Percentiles rank a stretch among this genome's conserved stretches.
Conservation (phyloP, 2,797 vertebrate species). For the Falco biarmicus region DNA sequence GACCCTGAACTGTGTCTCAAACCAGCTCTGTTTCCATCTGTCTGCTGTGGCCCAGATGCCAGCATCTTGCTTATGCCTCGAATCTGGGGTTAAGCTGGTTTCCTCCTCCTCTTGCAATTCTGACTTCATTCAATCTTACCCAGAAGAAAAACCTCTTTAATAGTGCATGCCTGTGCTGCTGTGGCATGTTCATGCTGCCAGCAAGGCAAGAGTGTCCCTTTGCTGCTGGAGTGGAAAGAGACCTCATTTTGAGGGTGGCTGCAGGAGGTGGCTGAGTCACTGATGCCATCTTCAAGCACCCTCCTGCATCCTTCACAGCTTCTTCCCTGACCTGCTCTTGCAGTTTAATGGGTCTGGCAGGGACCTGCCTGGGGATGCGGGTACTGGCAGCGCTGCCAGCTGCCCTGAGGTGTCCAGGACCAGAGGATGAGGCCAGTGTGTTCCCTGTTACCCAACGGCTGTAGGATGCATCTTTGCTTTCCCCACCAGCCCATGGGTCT, state of each 20-base stretch:
- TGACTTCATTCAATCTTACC: neutral
- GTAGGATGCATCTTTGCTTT: neutral
- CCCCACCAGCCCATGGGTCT: neutral
- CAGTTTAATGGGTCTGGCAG: neutral
- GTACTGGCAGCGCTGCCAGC: neutral
- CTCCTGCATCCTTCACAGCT: neutral
- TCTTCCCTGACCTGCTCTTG: neutral
- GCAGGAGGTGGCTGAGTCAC: neutral
- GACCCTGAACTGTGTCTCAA: neutral
- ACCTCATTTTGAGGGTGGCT: neutral
- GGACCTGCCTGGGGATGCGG: neutral
- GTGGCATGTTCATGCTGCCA: neutral
- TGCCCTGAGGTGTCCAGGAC: neutral
- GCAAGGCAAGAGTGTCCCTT: neutral
- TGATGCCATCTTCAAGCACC: neutral
- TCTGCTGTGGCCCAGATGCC: neutral
- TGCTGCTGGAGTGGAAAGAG: neutral
- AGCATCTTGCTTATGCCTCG: rapidly evolving
- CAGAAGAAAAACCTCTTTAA: neutral
- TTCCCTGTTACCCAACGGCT: neutral
- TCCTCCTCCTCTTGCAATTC: neutral
- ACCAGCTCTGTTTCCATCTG: neutral
- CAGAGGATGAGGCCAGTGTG: rapidly evolving
- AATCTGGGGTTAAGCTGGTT: neutral
- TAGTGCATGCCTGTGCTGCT: neutral